Conservation (phyloP, 2,113 vertebrate genomes). For the Corythaeola cristata region DNA sequence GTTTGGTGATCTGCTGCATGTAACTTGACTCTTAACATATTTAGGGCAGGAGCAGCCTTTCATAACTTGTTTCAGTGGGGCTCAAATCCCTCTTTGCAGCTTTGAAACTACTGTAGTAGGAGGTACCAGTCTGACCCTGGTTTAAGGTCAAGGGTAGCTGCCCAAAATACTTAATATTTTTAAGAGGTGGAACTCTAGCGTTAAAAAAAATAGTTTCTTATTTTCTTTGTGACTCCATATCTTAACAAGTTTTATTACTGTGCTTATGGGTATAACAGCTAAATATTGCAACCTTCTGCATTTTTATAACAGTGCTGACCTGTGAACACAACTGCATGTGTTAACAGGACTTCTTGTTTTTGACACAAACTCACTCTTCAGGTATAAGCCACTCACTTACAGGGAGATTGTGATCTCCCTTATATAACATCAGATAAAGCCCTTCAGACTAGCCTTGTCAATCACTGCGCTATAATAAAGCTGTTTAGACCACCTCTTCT, state of each 20-base stretch:
- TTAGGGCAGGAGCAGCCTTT: neutral
- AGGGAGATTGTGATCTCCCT: neutral
- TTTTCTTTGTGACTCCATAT: neutral
- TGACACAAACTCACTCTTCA: neutral
- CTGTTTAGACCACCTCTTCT: neutral
- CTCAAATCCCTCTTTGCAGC: neutral
- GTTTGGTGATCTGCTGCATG: neutral
- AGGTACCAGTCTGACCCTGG: neutral
- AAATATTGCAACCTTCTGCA: neutral
- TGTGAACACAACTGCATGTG: neutral
- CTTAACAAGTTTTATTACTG: neutral
- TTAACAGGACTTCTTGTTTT: neutral
- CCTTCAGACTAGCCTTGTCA: neutral
- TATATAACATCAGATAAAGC: neutral
- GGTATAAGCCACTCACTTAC: neutral
- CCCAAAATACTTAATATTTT: neutral
- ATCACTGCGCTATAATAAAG: neutral
- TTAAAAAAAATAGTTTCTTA: neutral
- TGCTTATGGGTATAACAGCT: neutral
- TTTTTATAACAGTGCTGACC: neutral
- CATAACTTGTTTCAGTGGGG: neutral
- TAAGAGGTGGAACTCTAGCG: neutral
- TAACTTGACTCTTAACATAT: neutral
- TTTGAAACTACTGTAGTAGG: neutral
- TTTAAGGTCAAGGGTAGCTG: neutral